Evolutionary conservation across 2,888 invertebrate species (phyloP), one percentile per base, ranked within the genome.

Genomic region (Arrhopalites spinosus): DNA sequence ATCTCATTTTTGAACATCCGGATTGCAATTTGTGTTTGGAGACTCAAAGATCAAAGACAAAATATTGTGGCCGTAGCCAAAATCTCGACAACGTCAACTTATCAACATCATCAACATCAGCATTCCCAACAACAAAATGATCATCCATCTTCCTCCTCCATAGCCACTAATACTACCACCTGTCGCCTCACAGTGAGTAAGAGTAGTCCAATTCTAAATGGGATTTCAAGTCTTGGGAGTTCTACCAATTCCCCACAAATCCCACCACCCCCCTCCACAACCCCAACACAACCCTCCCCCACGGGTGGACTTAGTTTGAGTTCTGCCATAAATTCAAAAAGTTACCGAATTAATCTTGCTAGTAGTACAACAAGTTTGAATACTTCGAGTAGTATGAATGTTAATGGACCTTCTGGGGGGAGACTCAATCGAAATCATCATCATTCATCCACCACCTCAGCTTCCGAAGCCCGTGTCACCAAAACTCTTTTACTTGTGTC

Each of bases 401-500:
- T 20, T 15, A 59, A 59, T 36, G 36, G 36, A 36, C 36, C 36
- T 11, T 36, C 11, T 11, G 71, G 15, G 15, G 36, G 15, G 45
- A 30, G 59, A 25, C 36, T 27, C 17, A 63, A 47, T 63, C 63
- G 20, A 27, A 64, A 50, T 27, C 74, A 61, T 63, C 61, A 56
- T 50, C 69, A 75, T 56, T n/a, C 50, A 11, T 56, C 74, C 43
- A n/a, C 76, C 3, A 59, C 77, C 13, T 74, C 75, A 7, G 75
- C 79, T 7, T 71, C 79, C 11, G 82, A 82, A 75, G 77, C 78
- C 8, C 84, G 84, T 74, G 84, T 94, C 78, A 94, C 93, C 50
- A 90, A 92, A 84, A 94, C 94, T 92, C 87, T 95, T 75, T 88
- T 95, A 30, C 87, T 93, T 72, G 93, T 94, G 0, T 94, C 94